Conservation (phyloP, 2,797 vertebrate species). For the Pangasius krempfi region DNA sequence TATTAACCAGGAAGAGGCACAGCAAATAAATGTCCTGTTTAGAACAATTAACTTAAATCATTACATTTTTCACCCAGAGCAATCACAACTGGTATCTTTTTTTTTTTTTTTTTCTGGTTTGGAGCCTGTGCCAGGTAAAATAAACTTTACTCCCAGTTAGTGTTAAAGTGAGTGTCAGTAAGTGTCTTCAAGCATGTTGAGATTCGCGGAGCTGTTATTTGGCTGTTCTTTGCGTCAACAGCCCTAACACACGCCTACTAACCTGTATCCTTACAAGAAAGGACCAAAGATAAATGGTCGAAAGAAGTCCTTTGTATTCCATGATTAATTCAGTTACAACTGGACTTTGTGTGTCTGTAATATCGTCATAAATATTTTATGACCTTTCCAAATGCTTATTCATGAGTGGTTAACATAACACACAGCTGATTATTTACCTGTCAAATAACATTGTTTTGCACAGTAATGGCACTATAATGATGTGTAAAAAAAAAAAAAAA, state of each 20-base stretch:
- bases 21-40: not conserved
- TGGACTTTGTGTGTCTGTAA: not conserved
- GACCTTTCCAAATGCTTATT: not conserved
- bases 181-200: not conserved
- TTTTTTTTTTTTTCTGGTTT: not conserved
- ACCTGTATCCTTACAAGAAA: not conserved
- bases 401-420: not conserved
- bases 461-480: not conserved
- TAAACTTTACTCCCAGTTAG: not conserved
- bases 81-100: not conserved
- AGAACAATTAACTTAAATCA: not conserved
- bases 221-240: not conserved
- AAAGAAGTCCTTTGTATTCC: not conserved
- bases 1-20: not conserved
- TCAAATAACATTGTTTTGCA: not conserved
- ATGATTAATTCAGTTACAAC: constrained; percentile 3
- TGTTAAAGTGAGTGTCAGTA: not conserved
- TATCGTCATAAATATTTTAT: constrained; percentile 5
- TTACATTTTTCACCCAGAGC: not conserved
- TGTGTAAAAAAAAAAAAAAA: not conserved
- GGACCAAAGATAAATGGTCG: not conserved
- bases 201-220: not conserved
- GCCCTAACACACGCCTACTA: not conserved
- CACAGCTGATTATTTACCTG: not conserved
- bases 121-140: not conserved